Conservation (phyloP, 2,888 invertebrate genomes). For the Dryomyza anilis region DNA sequence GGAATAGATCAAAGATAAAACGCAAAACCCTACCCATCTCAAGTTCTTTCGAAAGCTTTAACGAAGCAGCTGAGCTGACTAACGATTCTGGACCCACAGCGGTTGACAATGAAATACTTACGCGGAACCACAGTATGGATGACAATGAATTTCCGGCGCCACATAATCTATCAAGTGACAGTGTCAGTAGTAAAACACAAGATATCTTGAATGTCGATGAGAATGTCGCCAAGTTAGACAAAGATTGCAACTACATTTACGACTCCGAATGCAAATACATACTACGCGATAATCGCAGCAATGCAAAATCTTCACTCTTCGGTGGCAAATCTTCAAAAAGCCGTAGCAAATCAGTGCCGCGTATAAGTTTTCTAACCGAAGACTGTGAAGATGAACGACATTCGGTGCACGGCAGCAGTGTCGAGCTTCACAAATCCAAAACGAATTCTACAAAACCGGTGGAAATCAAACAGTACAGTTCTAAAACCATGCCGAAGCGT, state of each 20-base stretch:
- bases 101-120: slow-evolving; percentile 39
- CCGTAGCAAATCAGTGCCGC: slow-evolving; percentile 59
- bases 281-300: slow-evolving; percentile 35
- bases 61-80: slow-evolving; percentile 45
- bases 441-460: slow-evolving; percentile 60
- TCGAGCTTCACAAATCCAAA: slow-evolving; percentile 48
- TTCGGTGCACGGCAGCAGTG: slow-evolving; percentile 42
- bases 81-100: not conserved
- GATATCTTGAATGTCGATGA: slow-evolving; percentile 28
- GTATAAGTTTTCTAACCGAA: slow-evolving; percentile 49
- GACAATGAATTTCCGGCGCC: slow-evolving; percentile 50
- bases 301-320: slow-evolving; percentile 43
- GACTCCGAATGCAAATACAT: slow-evolving; percentile 48
- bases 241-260: too few species aligned
- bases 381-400: slow-evolving; percentile 42
- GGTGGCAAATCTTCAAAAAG: slow-evolving; percentile 53
- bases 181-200: slow-evolving; percentile 41
- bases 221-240: too few species aligned
- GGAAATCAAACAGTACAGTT: slow-evolving; percentile 69
- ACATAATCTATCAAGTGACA: slow-evolving; percentile 46
- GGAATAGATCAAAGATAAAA: slow-evolving; percentile 59
- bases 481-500: slow-evolving; percentile 73
- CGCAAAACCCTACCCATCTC: slow-evolving; percentile 57
- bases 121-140: slow-evolving; percentile 51
- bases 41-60: slow-evolving; percentile 55